Percentiles rank a stretch among this genome's conserved stretches.
phyloP scores from a whole-genome alignment of 2,888 invertebrate genomes.

The Syritta pipiens region DNA sequence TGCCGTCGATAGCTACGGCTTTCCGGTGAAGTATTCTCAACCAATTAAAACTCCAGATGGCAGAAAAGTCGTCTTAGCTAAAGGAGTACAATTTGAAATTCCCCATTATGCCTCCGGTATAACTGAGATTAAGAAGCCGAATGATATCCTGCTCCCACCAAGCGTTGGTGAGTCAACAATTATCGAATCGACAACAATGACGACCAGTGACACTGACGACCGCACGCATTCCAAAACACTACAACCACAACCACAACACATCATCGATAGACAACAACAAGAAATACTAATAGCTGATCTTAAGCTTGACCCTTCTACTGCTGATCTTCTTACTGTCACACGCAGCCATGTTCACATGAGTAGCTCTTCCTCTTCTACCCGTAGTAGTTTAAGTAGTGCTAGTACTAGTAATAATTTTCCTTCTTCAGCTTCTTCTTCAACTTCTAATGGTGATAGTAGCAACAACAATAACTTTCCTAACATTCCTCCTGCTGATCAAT shows the following conservation, averaged over 20 bases:
- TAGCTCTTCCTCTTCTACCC: too few relatives aligned
- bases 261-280: conserved; percentile 33
- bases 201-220: conserved; percentile 25
- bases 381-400: too few relatives aligned
- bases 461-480: conserved; percentile 72
- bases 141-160: conserved; percentile 78
- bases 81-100: conserved; percentile 78
- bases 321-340: conserved; percentile 40
- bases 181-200: conserved; percentile 34
- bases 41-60: conserved; percentile 78
- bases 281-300: conserved; percentile 50
- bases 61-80: conserved; percentile 76
- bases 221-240: conserved; percentile 46
- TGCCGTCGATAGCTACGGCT: conserved; percentile 78
- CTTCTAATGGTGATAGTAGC: conserved; percentile 67
- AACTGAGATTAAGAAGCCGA: conserved; percentile 77
- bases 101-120: conserved; percentile 79
- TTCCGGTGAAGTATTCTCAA: conserved; percentile 75
- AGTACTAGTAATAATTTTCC: conserved; percentile 21
- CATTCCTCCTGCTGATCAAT: conserved; percentile 72
- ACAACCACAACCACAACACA: conserved; percentile 50
- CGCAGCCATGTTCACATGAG: too few relatives aligned
- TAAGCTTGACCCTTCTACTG: conserved; percentile 46
- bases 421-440: conserved; percentile 20
- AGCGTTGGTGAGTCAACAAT: conserved; percentile 77